Base-by-base conservation (phyloP, 2,113 vertebrate species). In the Jaculus jaculus region DNA sequence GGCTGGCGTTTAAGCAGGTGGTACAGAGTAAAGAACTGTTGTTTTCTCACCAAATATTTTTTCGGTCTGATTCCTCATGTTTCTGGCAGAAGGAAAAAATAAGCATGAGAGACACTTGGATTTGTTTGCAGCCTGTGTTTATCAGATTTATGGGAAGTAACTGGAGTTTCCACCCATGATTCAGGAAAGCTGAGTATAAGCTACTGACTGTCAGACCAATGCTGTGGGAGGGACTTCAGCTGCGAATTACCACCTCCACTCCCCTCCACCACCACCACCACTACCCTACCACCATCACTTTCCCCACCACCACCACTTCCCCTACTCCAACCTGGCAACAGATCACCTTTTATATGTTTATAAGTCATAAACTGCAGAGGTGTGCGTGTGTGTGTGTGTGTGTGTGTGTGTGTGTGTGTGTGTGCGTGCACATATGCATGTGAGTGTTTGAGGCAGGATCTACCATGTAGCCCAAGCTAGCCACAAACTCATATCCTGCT, bases 1-100 rank as follows among this genome's bases (percentile, higher is more conserved):
- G 83, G 58, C n/a, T 78, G 51, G 79, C 91, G 60, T 39, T 60
- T 74, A 80, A 80, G 81, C 95, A 96, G 93, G 96, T 95, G 90
- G 84, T 84, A 75, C 71, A 3, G 26, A 69, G 75, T 63, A 24
- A 88, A 65, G n/a, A 51, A 79, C 26, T 77, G 79, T 13, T 87
- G 58, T 89, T 91, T 91, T 72, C 84, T 68, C 82, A 77, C 37
- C 60, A 87, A 39, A 71, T 60, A 28, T 51, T 72, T 74, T 71
- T 34, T 74, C 32, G 37, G 10, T 54, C 65, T 47, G 47, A 21
- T 84, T 51, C 26, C 86, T 85, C 84, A 77, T 89, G 73, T 81
- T 93, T 71, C 39, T 61, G 83, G 37, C 63, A 87, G 68, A 92
- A 90, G 73, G 20, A 24, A 26, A 0, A 30, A 42, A 71, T 28